Base-by-base conservation (phyloP, 2,113 vertebrate species). In the Paramormyrops kingsleyae region DNA sequence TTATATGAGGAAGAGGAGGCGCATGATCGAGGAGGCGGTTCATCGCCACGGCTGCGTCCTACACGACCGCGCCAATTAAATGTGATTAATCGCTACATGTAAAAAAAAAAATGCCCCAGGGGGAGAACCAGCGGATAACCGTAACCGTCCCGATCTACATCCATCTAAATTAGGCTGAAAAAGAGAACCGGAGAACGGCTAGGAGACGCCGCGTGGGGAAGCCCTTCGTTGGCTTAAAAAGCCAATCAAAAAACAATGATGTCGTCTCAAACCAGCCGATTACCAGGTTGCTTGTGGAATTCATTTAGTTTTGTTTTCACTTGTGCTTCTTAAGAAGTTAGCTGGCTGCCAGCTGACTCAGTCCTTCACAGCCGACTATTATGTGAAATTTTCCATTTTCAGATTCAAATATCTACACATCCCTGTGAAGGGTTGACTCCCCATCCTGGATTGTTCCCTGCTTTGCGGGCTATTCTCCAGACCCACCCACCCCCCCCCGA, bases 11-110 rank as follows among this genome's bases (percentile, higher is more conserved):
- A 95, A 88, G 89, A 92, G 91, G 89, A 93, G 94, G 94, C 93
- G 95, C 95, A 94, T 94, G 95, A 95, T 93, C 88, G 93, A 70
- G 90, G 95, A 95, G 95, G 94, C 95, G 94, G 94, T 94, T 94
- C 94, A 95, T 94, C 94, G 96, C 93, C 94, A 19, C 94, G 94
- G 94, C 93, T 91, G 92, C 93, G 93, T 92, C 93, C 94, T 93
- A 93, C 93, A 96, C 92, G 94, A 93, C 93, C 92, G 89, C 93
- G 95, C 95, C 95, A 96, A 96, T 96, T 96, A 96, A 96, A 94
- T 94, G 95, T 96, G 96, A 97, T 96, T 94, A 95, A 96, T 7
- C 80, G 92, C 27, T 52, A 53, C 85, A 8, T 17, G 85, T 52
- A 35, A 19, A 12, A 46, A 27, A 35, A 49, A 10, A 24, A 53